Evolutionary conservation across 2,797 vertebrate species (phyloP), one percentile per base, ranked within the genome.

Genomic region (Ctenochaetus hawaiiensis): DNA sequence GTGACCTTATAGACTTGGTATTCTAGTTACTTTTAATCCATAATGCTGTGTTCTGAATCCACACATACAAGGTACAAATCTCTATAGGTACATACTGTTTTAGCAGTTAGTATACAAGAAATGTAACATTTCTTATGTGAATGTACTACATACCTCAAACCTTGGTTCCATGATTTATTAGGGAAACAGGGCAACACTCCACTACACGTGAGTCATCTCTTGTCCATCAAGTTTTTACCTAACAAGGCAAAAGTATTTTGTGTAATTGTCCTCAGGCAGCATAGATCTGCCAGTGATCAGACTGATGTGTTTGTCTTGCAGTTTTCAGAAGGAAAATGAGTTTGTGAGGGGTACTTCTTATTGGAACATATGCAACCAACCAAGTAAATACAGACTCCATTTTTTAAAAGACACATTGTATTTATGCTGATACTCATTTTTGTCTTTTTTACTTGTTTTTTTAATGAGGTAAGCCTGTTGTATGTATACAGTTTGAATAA

Each of bases 401-500:
- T 90, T 84, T 81, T 65, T 75, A 72, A 90, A 88, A 81, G 65
- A 34, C 84, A 82, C 89, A 84, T 85, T 92, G 90, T 94, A 93
- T 94, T 93, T 92, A 93, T 92, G 87, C 85, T 87, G 87, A 81
- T 88, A 87, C 81, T 92, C 95, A 95, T 96, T 83, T 89, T 93
- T 95, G 77, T 91, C 96, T 97, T 97, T 97, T 90, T 80, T 72
- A 96, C 94, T 78, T 92, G 81, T 92, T 83, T 89, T 86, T 85
- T 79, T 59, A 88, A 82, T 86, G 80, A 91, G 87, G 90, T 84
- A 92, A 82, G 82, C 89, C 92, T 92, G 91, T 95, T 92, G 83
- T 92, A 90, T 75, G 78, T 96, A 93, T 95, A 95, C 95, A 95
- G 94, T 94, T 95, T 93, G 89, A 96, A 96, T 96, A 95, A 96